Evolutionary conservation across 2,113 vertebrate species (phyloP).

Genomic region (Todiramphus chloris): DNA sequence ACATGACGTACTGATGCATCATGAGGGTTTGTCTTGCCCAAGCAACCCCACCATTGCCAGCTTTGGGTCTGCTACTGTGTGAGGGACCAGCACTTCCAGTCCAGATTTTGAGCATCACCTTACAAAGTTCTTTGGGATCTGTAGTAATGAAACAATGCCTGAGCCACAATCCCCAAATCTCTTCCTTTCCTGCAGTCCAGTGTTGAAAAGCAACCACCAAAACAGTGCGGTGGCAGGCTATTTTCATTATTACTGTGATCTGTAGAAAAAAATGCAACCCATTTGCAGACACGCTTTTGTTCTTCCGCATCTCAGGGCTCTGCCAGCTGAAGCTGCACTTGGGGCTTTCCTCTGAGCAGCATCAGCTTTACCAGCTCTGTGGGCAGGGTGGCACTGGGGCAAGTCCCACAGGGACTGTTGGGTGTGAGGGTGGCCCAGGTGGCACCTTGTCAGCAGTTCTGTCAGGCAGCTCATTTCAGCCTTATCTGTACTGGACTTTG

Average conservation of each 20-base stretch:
- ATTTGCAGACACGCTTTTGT: background rate
- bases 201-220: background rate
- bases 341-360: background rate
- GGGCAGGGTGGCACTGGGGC: background rate
- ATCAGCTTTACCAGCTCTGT: background rate
- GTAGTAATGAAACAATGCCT: background rate
- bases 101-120: background rate
- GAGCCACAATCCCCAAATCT: background rate
- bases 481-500: background rate
- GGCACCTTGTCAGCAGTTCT: background rate
- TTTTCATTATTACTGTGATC: background rate
- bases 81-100: background rate
- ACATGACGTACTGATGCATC: background rate
- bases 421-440: background rate
- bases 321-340: rapidly evolving
- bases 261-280: background rate
- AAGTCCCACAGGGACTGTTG: rapidly evolving
- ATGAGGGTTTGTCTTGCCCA: background rate
- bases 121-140: background rate
- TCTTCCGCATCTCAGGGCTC: background rate
- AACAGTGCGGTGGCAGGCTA: rapidly evolving
- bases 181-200: background rate
- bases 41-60: background rate
- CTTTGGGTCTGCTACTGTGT: background rate
- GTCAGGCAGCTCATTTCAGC: background rate